phyloP scores from a whole-genome alignment of 2,113 vertebrate species.

The Eolophus roseicapilla region DNA sequence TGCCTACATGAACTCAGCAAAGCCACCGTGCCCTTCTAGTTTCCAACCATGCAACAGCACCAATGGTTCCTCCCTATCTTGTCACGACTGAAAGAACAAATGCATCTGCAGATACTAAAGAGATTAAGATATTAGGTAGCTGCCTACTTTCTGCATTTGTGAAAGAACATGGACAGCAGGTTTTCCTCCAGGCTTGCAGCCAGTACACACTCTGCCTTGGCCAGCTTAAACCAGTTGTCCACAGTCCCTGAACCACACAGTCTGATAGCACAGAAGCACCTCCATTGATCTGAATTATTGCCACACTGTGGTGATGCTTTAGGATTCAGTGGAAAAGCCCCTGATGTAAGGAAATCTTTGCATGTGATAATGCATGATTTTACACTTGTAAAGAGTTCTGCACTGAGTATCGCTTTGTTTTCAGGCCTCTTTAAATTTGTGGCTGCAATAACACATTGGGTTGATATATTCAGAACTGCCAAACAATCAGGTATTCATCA shows the following conservation, averaged over 20 bases:
- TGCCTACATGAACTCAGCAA: not conserved
- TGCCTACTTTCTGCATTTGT: not conserved
- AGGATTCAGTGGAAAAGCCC: not conserved
- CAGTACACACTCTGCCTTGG: not conserved
- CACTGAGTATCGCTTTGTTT: not conserved
- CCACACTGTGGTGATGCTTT: not conserved
- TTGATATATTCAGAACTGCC: not conserved
- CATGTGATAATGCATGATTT: not conserved
- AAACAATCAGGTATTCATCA: not conserved
- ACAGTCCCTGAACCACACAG: not conserved
- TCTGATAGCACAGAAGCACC: not conserved
- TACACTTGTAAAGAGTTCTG: not conserved
- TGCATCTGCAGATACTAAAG: not conserved
- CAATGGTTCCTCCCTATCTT: not conserved
- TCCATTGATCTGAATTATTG: not conserved
- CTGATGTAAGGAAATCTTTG: not conserved
- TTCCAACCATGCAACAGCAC: not conserved
- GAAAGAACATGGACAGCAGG: not conserved
- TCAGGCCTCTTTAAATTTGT: not conserved
- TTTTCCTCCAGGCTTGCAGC: not conserved
- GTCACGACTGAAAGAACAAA: not conserved
- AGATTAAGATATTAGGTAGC: not conserved
- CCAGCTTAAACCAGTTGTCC: not conserved
- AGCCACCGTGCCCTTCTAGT: not conserved
- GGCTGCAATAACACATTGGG: not conserved